Percentiles rank a stretch among this genome's conserved stretches.
These are phyloP conservation scores for Theropithecus gelada DNA, from an alignment of 2,113 vertebrate species.

Conservation along the genomic window DNA sequence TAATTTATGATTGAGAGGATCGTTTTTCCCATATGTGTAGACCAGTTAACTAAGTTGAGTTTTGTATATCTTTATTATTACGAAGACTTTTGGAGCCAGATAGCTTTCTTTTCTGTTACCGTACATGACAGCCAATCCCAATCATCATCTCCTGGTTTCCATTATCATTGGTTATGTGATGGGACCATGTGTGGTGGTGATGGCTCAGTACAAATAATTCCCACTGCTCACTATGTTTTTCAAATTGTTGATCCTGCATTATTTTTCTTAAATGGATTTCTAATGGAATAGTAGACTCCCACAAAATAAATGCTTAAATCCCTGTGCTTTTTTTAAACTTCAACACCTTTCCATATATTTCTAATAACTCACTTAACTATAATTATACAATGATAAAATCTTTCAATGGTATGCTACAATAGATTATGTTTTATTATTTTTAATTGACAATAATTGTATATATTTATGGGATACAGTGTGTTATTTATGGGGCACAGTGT, in stretches of 20 bases:
- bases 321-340: not conserved
- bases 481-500: not conserved
- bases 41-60: not conserved
- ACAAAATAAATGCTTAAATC: conserved; percentile 28
- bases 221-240: not conserved
- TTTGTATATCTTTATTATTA: conserved; percentile 17
- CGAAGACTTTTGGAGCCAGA: not conserved
- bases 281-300: not conserved
- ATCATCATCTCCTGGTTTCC: not conserved
- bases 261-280: conserved; percentile 28
- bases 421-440: not conserved
- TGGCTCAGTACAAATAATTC: not conserved
- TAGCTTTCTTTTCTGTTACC: not conserved
- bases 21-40: not conserved
- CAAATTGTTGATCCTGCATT: not conserved
- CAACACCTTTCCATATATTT: not conserved
- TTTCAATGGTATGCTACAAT: not conserved
- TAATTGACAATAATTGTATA: not conserved
- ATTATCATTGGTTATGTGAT: not conserved
- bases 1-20: not conserved
- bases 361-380: not conserved
- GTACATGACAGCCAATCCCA: not conserved
- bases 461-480: not conserved
- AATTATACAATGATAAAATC: not conserved
- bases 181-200: not conserved